Base-by-base conservation (phyloP, 1,140 invertebrate species). In the Pogonomyrmex californicus region DNA sequence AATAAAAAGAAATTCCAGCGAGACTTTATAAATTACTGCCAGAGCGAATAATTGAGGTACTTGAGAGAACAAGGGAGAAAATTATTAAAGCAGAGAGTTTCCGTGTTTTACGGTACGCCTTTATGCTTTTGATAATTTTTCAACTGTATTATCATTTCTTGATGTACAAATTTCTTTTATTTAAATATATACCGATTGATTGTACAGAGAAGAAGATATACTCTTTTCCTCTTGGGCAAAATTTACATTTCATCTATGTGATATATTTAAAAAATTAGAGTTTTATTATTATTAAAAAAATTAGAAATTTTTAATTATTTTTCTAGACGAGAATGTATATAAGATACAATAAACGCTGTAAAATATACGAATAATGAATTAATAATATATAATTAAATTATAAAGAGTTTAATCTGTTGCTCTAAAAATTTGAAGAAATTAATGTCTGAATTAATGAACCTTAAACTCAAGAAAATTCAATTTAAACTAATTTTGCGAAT, bases 1-100 rank as follows among this genome's bases (percentile, higher is more conserved):
- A 30, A 76, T 38, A 58, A 60, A 44, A 76, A 76, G 73, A 76
- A 60, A 58, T 58, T 60, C 54, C 38, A 49, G 65, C 41, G n/a
- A 76, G 73, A 60, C 38, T 71, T 71, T 44, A 76, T 76, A 60
- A 76, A 76, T 58, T 54, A 58, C 71, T 60, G 73, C 38, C 54
- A 58, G 54, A 44, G 73, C 73, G 54, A 76, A 60, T 76, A 76
- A 76, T 76, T 76, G 54, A 76, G 54, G 36, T 76, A 76, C 73
- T 76, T 44, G 73, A 76, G 73, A 76, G 73, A 76, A 76, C 73
- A 76, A 76, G 73, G 14, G 38, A 60, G 54, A 76, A 76, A 76
- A 76, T 76, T 33, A 76, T 76, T 76, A 76, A 76, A 76, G 54
- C 30, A 33, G 38, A 38, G 36, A 76, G 17, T 58, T 58, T 58